A percentile compares a stretch with the other conserved stretches of the same genome.
Conservation (phyloP, 2,888 invertebrate genomes). For the Halictus ligatus region DNA sequence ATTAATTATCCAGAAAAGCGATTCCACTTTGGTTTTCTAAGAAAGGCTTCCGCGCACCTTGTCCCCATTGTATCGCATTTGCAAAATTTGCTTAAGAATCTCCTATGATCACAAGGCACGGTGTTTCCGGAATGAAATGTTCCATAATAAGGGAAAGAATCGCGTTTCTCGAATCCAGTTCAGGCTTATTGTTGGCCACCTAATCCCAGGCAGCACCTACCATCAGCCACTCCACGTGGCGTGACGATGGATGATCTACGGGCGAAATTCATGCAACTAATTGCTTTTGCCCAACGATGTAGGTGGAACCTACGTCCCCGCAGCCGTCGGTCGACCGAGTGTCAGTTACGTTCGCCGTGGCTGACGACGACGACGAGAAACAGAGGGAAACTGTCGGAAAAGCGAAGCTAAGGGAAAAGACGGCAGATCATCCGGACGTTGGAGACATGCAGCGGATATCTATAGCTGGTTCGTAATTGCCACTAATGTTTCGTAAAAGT, state of each 20-base stretch:
- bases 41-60: too few species aligned
- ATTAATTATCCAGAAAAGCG: too few species aligned
- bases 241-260: constrained; percentile 64
- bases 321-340: constrained; percentile 90
- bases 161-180: constrained; percentile 4
- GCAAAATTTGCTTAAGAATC: too few species aligned
- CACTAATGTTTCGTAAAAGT: not conserved
- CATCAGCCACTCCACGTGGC: constrained; percentile 40
- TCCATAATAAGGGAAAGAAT: not conserved
- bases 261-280: constrained; percentile 61
- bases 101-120: not conserved
- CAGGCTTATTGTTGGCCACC: constrained; percentile 20
- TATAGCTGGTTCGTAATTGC: constrained; percentile 60
- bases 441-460: constrained; percentile 56
- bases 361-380: constrained; percentile 85
- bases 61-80: too few species aligned
- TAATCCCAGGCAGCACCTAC: constrained; percentile 6
- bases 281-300: constrained; percentile 51
- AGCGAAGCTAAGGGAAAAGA: not conserved
- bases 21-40: too few species aligned
- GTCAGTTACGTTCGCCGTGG: constrained; percentile 90
- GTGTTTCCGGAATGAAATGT: not conserved
- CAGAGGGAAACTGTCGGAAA: constrained; percentile 45
- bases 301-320: constrained; percentile 87
- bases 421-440: not conserved